Conservation (phyloP, 2,888 invertebrate species). For the Xestia ashworthii region DNA sequence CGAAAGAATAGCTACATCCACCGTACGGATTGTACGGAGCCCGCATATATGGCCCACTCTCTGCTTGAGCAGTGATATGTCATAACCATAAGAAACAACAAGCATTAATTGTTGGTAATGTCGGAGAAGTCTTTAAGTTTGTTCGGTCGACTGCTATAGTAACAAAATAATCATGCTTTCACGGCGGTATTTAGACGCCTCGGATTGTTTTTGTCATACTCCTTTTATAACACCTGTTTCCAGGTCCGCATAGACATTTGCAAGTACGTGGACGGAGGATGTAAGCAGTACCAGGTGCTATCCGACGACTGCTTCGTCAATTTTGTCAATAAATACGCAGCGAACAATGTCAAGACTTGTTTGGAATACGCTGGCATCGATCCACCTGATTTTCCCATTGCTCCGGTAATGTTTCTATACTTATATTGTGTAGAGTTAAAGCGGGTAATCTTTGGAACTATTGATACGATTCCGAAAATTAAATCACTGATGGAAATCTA, state of each 20-base stretch:
- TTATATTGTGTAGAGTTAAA: background rate
- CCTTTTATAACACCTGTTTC: background rate
- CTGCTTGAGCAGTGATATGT: background rate
- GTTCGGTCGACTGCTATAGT: background rate
- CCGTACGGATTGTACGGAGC: too few species aligned
- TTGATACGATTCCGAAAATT: background rate
- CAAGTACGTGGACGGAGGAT: conserved; percentile 66
- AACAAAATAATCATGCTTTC: too few species aligned
- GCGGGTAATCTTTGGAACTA: background rate
- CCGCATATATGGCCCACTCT: too few species aligned
- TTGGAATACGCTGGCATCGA: conserved; percentile 47
- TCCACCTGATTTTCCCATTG: conserved; percentile 61
- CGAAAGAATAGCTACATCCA: too few species aligned
- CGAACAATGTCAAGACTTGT: conserved; percentile 42
- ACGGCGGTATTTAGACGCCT: too few species aligned
- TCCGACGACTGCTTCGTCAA: conserved; percentile 40
- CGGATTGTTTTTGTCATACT: too few species aligned
- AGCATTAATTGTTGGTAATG: background rate
- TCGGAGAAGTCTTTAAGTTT: background rate
- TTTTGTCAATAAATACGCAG: conserved; percentile 57
- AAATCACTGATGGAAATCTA: background rate
- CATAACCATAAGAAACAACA: background rate
- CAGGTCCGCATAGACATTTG: conserved; percentile 59
- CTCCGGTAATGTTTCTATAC: conserved; percentile 31
- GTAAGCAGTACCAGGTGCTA: conserved; percentile 64